Percentiles rank a stretch among this genome's conserved stretches.
phyloP scores from a whole-genome alignment of 2,888 invertebrate genomes.

The Gonocerus acuteangulatus region DNA sequence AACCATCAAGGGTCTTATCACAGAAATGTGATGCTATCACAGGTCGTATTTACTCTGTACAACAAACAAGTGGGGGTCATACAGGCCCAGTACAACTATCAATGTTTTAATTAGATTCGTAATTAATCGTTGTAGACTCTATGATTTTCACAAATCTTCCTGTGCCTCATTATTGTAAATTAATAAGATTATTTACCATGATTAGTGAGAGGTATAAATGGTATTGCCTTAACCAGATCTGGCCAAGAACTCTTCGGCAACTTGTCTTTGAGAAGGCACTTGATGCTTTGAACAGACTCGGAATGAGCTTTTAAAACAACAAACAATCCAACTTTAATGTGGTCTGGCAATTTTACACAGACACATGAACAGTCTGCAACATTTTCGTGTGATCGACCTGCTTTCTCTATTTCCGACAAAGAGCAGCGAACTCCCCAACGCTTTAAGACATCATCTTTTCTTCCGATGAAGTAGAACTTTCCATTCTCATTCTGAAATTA shows the following conservation, averaged over 20 bases:
- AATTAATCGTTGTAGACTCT: too few species aligned
- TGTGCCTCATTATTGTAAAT: too few species aligned
- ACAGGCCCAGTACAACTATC: too few species aligned
- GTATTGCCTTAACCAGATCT: conserved; percentile 55
- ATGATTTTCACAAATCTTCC: too few species aligned
- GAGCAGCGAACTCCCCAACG: conserved; percentile 59
- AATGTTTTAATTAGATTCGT: too few species aligned
- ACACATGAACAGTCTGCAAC: neutral
- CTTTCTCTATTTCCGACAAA: conserved; percentile 46
- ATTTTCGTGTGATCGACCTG: conserved; percentile 41
- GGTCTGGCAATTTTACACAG: neutral
- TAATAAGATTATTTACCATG: conserved; percentile 58
- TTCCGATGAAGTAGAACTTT: conserved; percentile 55
- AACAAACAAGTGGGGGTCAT: too few species aligned
- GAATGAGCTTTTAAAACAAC: neutral
- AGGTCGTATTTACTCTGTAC: too few species aligned
- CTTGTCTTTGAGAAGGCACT: conserved; percentile 16
- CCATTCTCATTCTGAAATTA: conserved; percentile 41
- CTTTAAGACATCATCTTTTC: conserved; percentile 62
- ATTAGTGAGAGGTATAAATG: conserved; percentile 53
- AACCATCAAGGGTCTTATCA: too few species aligned
- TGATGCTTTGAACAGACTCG: neutral
- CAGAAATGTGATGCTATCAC: too few species aligned
- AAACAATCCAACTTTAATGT: conserved; percentile 11
- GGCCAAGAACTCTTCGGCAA: conserved; percentile 44